A percentile compares a stretch with the other conserved stretches of the same genome.
phyloP scores from a whole-genome alignment of 2,113 vertebrate genomes.

The Melanerpes formicivorus region DNA sequence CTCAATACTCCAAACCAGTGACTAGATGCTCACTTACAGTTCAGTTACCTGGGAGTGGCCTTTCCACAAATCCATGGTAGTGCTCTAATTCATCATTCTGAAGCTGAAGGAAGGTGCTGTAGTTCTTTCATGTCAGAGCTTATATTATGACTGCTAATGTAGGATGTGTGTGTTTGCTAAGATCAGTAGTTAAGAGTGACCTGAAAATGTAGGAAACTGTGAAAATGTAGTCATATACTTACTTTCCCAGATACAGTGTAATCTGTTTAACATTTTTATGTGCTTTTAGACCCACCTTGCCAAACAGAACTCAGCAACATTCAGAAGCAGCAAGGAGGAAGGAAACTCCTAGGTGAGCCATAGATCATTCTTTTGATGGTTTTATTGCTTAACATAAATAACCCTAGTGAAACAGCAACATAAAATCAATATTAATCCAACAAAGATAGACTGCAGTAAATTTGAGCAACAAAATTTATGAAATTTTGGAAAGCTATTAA shows the following conservation, averaged over 20 bases:
- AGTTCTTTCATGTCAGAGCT: neutral
- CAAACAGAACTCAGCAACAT: constrained; percentile 88
- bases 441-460: constrained; percentile 68
- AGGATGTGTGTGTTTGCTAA: neutral
- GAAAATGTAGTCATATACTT: neutral
- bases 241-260: neutral
- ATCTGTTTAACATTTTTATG: constrained; percentile 43
- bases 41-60: neutral
- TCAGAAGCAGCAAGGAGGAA: constrained; percentile 87
- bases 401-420: constrained; percentile 71
- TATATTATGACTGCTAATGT: neutral
- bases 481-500: constrained; percentile 74
- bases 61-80: neutral
- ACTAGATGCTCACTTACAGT: neutral
- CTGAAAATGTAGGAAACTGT: neutral
- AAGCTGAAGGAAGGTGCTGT: neutral
- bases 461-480: constrained; percentile 74
- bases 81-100: neutral
- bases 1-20: rapidly evolving
- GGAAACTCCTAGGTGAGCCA: constrained; percentile 90
- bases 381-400: constrained; percentile 79
- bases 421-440: constrained; percentile 80
- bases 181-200: neutral
- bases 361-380: constrained; percentile 63
- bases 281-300: constrained; percentile 90